Percentiles rank a stretch among this genome's conserved stretches.
phyloP scores from a whole-genome alignment of 1,140 invertebrate genomes.

The Papilio xuthus region DNA sequence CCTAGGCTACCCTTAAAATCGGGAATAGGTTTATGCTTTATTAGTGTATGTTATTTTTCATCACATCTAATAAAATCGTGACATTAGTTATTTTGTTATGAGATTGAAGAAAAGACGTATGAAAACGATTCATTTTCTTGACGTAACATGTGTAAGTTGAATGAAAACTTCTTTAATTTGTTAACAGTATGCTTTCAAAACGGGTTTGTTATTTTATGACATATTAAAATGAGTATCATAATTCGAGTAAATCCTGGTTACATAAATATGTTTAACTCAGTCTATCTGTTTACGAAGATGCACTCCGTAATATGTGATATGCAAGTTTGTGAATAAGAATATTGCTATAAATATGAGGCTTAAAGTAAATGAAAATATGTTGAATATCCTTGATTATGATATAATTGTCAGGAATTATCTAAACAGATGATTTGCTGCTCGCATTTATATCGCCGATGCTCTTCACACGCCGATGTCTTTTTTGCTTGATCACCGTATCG shows the following conservation, averaged over 20 bases:
- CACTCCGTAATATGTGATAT: constrained; percentile 30
- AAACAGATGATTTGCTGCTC: constrained; percentile 73
- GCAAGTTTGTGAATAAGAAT: constrained; percentile 18
- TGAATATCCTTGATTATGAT: constrained; percentile 24
- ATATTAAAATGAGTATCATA: constrained; percentile 29
- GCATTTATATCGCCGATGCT: constrained; percentile 88
- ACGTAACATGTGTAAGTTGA: neutral
- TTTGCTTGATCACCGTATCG: constrained; percentile 71
- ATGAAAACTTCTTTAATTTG: neutral
- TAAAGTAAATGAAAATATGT: constrained; percentile 17
- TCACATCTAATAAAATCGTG: too few relatives aligned
- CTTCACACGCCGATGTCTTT: constrained; percentile 85
- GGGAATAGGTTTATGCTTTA: too few relatives aligned
- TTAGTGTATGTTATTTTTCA: too few relatives aligned
- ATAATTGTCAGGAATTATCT: constrained; percentile 46
- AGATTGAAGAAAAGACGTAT: too few relatives aligned
- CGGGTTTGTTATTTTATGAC: neutral
- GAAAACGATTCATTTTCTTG: too few relatives aligned
- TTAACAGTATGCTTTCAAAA: constrained; percentile 4
- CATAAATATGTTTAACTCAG: constrained; percentile 34
- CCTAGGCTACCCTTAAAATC: too few relatives aligned
- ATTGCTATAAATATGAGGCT: neutral
- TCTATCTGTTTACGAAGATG: constrained; percentile 26
- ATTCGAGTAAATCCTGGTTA: constrained; percentile 30
- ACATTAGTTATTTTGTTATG: too few relatives aligned